These are phyloP conservation scores for Epizoanthus stellaris DNA, from an alignment of 92 coral and sea anemone species.

Conservation along the genomic window DNA sequence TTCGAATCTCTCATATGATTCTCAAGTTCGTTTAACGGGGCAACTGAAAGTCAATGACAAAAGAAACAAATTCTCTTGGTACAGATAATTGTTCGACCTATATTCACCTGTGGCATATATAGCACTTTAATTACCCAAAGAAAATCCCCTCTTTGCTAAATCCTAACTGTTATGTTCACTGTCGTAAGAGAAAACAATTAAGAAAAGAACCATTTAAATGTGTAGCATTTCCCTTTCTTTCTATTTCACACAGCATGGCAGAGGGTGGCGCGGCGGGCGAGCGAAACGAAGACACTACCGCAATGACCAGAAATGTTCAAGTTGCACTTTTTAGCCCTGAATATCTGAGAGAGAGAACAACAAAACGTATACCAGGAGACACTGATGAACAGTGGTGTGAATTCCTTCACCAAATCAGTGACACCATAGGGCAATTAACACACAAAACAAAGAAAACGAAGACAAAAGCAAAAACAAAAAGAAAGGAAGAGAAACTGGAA, in stretches of 20 bases:
- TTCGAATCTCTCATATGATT: no score
- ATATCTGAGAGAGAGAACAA: slow-evolving; percentile 12
- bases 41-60: no score
- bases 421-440: slow-evolving; percentile 1
- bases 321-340: slow-evolving; percentile 17
- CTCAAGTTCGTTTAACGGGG: no score
- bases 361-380: not conserved
- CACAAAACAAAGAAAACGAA: slow-evolving; percentile 6
- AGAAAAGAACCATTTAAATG: no score
- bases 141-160: no score
- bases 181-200: no score
- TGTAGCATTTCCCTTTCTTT: no score
- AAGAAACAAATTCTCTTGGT: no score
- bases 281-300: not conserved
- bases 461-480: slow-evolving; percentile 12
- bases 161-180: no score
- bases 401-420: slow-evolving; percentile 35
- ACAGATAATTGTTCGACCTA: no score
- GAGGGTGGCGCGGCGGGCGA: not conserved
- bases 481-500: slow-evolving; percentile 2
- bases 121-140: no score
- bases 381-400: slow-evolving; percentile 32
- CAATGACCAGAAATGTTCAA: not conserved
- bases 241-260: not conserved
- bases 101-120: no score